Evolutionary conservation across 2,113 vertebrate genomes (phyloP).

Genomic region (Dromas ardeola): DNA sequence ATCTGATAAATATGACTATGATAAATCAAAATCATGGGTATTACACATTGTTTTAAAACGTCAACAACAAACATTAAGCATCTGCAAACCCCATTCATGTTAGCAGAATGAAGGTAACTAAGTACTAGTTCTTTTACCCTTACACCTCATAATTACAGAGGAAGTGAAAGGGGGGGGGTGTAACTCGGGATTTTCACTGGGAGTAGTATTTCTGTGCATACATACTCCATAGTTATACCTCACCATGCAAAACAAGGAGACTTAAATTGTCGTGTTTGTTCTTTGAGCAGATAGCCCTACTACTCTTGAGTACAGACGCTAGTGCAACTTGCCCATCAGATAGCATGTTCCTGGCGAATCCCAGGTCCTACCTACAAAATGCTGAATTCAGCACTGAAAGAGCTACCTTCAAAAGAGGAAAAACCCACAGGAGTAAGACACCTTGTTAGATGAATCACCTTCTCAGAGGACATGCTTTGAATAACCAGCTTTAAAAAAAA

Average conservation of each 20-base stretch:
- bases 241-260: conserved; percentile 14
- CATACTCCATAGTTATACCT: background rate
- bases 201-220: background rate
- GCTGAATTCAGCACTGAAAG: conserved; percentile 35
- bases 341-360: background rate
- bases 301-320: background rate
- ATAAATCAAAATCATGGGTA: background rate
- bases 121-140: background rate
- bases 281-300: background rate
- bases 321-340: conserved; percentile 41
- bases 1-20: background rate
- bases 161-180: background rate
- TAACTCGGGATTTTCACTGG: background rate
- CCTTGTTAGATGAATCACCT: conserved; percentile 31
- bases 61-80: background rate
- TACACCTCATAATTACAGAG: background rate
- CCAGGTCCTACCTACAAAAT: background rate
- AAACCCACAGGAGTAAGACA: conserved; percentile 10
- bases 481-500: conserved; percentile 3
- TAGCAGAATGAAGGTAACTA: background rate
- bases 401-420: conserved; percentile 39
- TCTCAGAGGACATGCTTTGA: conserved; percentile 42
- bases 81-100: background rate
- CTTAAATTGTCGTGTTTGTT: conserved; percentile 4
- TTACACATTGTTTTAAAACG: background rate